Conservation (phyloP, 2,797 vertebrate species). For the Prionace glauca region DNA sequence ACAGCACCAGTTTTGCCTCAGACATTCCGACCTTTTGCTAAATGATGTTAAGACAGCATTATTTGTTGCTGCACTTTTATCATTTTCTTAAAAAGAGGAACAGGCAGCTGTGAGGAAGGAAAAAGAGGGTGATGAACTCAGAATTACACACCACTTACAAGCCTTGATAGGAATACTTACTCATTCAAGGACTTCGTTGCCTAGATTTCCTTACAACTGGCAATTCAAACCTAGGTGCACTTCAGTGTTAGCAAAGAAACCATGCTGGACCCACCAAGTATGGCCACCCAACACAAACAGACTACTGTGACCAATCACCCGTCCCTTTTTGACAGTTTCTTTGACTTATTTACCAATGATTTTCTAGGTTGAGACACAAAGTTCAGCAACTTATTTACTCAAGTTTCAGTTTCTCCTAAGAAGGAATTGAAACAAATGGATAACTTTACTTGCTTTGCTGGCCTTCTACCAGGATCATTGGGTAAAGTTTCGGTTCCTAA, state of each 20-base stretch:
- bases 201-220: background rate
- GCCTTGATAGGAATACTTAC: background rate
- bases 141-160: background rate
- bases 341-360: background rate
- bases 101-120: background rate
- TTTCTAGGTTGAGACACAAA: background rate
- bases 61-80: background rate
- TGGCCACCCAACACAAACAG: background rate
- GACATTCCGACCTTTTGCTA: background rate
- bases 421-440: background rate
- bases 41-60: background rate
- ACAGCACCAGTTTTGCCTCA: background rate
- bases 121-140: background rate
- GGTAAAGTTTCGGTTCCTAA: background rate
- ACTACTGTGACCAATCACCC: background rate
- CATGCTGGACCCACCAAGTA: constrained; percentile 6
- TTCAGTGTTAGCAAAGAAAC: constrained; percentile 8
- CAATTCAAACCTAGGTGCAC: background rate
- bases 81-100: background rate
- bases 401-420: background rate
- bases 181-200: background rate
- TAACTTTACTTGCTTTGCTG: background rate
- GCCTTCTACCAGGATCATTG: background rate
- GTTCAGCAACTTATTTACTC: background rate
- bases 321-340: background rate